Evolutionary conservation across 1,140 invertebrate genomes (phyloP), one percentile per base, ranked within the genome.

Genomic region (Liolophura sinensis): DNA sequence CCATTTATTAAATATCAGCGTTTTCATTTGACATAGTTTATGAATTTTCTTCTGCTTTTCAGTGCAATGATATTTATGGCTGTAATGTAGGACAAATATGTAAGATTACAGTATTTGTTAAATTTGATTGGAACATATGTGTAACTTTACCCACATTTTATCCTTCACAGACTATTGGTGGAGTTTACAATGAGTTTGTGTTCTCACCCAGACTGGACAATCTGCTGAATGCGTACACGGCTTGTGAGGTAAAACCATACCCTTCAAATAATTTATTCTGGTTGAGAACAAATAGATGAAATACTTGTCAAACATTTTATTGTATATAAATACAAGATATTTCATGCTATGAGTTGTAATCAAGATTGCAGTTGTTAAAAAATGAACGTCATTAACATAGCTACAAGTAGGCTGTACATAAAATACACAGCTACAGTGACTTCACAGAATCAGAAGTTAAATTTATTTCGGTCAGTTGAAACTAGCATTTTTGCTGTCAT

Each of bases 181-280:
- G 87, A 25, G 69, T 79, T 1, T 73, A 82, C 14, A 80, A 88
- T 7, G 87, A 88, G 70, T 88, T 88, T 73, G 85, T 88, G 27
- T 87, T 84, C 64, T 79, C 85, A 16, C 85, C 86, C 15, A 71
- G 87, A 22, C 75, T 88, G 40, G 87, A 88, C 73, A 88, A 88
- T 72, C 79, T 87, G 63, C 73, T 87, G 12, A 86, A 85, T 59
- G 81, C 84, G 22, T 88, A 86, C 71, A 78, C 79, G 51, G 80
- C 86, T 20, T 73, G 82, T 48, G 46, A 75, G 73, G 85, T 83
- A 60, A 59, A 64, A 56, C 18, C 6, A 6, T 47, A n/a, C 27
- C 3, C 18, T 54, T 54, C 51, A 40, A 40, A 40, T 40, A 40
- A 40, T 24, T 24, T 12, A 54, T 54, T 3, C 3, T 24, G 3